A percentile compares a stretch with the other conserved stretches of the same genome.
Evolutionary conservation across 2,113 vertebrate genomes (phyloP).

Genomic region (Grammomys dolichurus): DNA sequence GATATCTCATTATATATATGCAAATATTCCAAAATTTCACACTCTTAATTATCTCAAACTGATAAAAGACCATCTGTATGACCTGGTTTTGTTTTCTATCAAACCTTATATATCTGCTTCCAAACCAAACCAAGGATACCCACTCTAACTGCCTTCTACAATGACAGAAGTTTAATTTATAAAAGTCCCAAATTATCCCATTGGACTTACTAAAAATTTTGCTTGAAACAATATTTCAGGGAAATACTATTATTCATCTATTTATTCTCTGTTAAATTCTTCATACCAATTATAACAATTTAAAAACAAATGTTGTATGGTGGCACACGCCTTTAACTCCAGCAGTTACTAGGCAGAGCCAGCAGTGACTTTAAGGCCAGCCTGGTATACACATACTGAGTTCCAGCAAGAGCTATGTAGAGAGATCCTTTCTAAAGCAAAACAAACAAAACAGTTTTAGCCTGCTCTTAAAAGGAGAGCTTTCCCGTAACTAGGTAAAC

Average conservation of each 20-base stretch:
- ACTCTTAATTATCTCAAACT: not conserved
- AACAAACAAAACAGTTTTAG: not conserved
- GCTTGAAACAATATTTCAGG: not conserved
- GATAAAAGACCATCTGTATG: not conserved
- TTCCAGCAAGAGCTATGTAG: not conserved
- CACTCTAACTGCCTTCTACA: not conserved
- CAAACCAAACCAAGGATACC: not conserved
- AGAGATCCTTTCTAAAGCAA: not conserved
- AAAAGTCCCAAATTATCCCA: not conserved
- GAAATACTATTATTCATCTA: not conserved
- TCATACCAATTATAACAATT: not conserved
- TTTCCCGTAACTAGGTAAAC: not conserved
- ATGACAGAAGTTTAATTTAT: constrained; percentile 6
- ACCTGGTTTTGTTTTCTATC: constrained; percentile 16
- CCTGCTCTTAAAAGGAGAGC: not conserved
- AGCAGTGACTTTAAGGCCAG: not conserved
- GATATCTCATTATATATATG: not conserved
- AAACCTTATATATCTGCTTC: not conserved
- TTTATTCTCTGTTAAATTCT: not conserved
- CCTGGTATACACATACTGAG: not conserved
- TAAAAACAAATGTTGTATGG: not conserved
- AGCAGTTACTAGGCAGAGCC: not conserved
- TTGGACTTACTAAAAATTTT: not conserved
- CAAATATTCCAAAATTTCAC: not conserved
- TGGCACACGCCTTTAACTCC: not conserved